phyloP scores from a whole-genome alignment of 2,888 invertebrate species.

The Heliconius cydno region DNA sequence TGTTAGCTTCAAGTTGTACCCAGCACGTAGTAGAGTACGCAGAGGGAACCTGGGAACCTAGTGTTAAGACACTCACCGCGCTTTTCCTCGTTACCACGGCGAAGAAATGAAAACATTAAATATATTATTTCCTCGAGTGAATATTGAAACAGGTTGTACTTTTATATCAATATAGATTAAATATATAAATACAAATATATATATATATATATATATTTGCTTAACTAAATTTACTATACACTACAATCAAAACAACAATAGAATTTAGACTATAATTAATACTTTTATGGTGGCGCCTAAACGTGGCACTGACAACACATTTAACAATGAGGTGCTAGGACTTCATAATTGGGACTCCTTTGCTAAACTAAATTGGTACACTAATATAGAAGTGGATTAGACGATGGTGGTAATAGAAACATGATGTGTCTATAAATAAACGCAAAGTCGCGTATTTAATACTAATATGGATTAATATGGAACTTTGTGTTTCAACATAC shows the following conservation, averaged over 20 bases:
- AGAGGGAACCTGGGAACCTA: too few relatives aligned
- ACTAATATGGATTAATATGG: not conserved
- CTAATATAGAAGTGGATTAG: slow-evolving; percentile 30
- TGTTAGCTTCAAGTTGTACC: too few relatives aligned
- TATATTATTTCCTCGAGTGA: too few relatives aligned
- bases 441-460: not conserved
- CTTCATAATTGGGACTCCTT: slow-evolving; percentile 42
- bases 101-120: too few relatives aligned
- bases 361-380: slow-evolving; percentile 29
- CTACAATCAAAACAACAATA: slow-evolving; percentile 61
- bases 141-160: too few relatives aligned
- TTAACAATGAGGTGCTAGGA: slow-evolving; percentile 34
- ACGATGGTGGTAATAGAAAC: slow-evolving; percentile 34
- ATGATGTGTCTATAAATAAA: slow-evolving; percentile 25
- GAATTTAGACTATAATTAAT: slow-evolving; percentile 63
- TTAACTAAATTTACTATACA: slow-evolving; percentile 34
- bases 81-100: not conserved
- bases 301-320: slow-evolving; percentile 62
- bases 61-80: too few relatives aligned
- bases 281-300: slow-evolving; percentile 77
- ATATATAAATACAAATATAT: not conserved
- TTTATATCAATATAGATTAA: not conserved
- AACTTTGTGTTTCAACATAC: not conserved
- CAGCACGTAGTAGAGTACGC: too few relatives aligned
- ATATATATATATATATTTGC: not conserved